Evolutionary conservation across 2,797 vertebrate genomes (phyloP).

Genomic region (Microctenopoma steveboyesi): DNA sequence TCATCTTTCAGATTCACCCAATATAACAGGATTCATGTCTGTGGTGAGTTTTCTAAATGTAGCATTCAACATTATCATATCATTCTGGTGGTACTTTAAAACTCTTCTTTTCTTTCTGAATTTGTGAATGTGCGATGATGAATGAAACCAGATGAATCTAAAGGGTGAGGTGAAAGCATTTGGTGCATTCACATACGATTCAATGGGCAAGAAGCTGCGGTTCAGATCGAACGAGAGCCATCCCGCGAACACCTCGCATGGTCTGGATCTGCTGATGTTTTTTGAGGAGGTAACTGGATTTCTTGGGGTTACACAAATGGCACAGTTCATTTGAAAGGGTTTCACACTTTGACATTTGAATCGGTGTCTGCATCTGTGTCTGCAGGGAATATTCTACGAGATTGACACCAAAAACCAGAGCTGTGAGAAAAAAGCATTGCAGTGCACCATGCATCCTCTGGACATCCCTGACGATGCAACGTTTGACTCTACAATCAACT

Average conservation of each 20-base stretch:
- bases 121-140: not conserved
- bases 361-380: not conserved
- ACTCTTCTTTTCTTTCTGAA: conserved; percentile 9
- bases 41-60: conserved; percentile 65
- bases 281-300: conserved; percentile 77
- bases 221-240: conserved; percentile 76
- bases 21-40: conserved; percentile 73
- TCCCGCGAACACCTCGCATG: conserved; percentile 58
- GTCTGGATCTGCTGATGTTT: conserved; percentile 80
- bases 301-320: not conserved
- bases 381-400: conserved; percentile 80
- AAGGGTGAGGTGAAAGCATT: conserved; percentile 63
- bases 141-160: conserved; percentile 54
- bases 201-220: conserved; percentile 75
- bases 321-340: not conserved
- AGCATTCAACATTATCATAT: not conserved
- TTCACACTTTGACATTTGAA: not conserved
- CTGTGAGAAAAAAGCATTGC: conserved; percentile 80
- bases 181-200: conserved; percentile 78
- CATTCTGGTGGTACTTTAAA: not conserved
- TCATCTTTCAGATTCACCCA: conserved; percentile 74
- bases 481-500: conserved; percentile 25
- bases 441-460: conserved; percentile 72
- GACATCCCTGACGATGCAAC: conserved; percentile 75
- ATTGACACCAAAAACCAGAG: conserved; percentile 83